phyloP scores from a whole-genome alignment of 2,888 invertebrate species.

The Calliphora vomitoria region DNA sequence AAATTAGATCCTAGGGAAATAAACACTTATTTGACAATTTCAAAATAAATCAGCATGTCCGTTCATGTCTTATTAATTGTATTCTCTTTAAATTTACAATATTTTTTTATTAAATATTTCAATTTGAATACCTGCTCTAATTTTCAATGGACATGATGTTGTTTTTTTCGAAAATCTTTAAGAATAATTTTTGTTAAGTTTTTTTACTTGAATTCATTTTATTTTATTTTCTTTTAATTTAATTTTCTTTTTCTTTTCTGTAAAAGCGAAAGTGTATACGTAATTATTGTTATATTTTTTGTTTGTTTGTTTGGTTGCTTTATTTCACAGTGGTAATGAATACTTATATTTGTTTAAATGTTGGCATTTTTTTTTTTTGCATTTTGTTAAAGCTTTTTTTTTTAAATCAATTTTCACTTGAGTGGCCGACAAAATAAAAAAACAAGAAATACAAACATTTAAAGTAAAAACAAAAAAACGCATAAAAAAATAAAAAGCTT shows the following conservation, averaged over 20 bases:
- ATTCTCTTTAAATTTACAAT: too few species aligned
- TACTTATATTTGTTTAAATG: constrained; percentile 32
- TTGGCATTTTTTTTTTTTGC: constrained; percentile 33
- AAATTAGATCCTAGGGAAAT: too few species aligned
- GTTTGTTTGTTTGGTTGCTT: background rate
- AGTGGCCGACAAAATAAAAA: constrained; percentile 47
- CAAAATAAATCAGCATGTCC: too few species aligned
- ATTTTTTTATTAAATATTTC: too few species aligned
- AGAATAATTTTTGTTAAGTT: too few species aligned
- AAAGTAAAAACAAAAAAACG: constrained; percentile 13
- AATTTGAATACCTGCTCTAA: too few species aligned
- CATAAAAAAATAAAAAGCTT: background rate
- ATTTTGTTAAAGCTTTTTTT: constrained; percentile 37
- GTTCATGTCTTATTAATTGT: too few species aligned
- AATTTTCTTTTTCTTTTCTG: background rate
- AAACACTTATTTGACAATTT: too few species aligned
- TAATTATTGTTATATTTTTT: constrained; percentile 27
- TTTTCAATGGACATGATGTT: too few species aligned
- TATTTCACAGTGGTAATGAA: constrained; percentile 37
- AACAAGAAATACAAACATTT: constrained; percentile 51
- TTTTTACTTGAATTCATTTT: background rate
- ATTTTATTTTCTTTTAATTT: too few species aligned
- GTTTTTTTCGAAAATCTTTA: too few species aligned
- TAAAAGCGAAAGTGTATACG: constrained; percentile 56
- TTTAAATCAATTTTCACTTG: constrained; percentile 57